Conservation (phyloP, 1,140 invertebrate species). For the Dendroctonus valens region DNA sequence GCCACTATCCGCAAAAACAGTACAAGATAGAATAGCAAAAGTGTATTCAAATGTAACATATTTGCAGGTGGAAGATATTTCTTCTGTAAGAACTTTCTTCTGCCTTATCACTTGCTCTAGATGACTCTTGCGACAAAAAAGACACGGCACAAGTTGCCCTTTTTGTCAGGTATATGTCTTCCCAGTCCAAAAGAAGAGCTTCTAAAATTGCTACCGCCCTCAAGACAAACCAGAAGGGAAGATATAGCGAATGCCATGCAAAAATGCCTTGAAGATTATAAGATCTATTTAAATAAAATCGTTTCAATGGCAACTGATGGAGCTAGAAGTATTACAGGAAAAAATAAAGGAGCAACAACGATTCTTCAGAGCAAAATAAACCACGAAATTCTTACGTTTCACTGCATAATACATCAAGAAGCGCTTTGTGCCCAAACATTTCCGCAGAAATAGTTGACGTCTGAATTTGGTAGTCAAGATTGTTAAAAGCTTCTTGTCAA, state of each 20-base stretch:
- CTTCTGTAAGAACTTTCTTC: neutral
- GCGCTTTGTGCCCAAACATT: too few species aligned
- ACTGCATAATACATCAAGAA: too few species aligned
- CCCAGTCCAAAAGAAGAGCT: conserved; percentile 40
- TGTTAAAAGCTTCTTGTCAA: too few species aligned
- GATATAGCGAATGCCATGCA: conserved; percentile 43
- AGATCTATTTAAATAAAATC: conserved; percentile 37
- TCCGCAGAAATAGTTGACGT: too few species aligned
- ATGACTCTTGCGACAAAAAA: neutral
- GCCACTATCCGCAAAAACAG: conserved; percentile 13
- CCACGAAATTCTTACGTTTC: too few species aligned
- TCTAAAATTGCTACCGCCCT: conserved; percentile 40
- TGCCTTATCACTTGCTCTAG: neutral
- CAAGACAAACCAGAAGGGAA: conserved; percentile 40
- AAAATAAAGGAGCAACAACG: conserved; percentile 27
- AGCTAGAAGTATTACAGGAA: conserved; percentile 34
- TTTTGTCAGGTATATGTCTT: conserved; percentile 23
- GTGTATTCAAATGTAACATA: conserved; percentile 41
- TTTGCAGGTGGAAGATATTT: conserved; percentile 35
- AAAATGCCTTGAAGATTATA: conserved; percentile 41
- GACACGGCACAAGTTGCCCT: conserved; percentile 43
- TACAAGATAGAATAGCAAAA: conserved; percentile 43
- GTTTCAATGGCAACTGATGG: too few species aligned
- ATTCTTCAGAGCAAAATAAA: too few species aligned
- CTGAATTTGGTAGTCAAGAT: too few species aligned